Evolutionary conservation across 2,113 vertebrate genomes (phyloP).

Genomic region (Nibea albiflora): DNA sequence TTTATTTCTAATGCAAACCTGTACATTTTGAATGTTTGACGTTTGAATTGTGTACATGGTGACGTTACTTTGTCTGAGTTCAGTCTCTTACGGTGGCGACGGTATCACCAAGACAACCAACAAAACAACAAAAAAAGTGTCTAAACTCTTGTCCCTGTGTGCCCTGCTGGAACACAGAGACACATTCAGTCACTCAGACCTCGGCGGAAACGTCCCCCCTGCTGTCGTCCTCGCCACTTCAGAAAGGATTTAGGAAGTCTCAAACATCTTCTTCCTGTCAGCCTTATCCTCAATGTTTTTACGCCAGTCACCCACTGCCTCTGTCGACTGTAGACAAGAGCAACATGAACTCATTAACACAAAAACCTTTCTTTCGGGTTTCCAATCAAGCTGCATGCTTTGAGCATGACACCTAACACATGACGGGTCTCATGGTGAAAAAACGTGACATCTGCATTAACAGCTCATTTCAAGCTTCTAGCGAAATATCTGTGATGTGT

Average conservation of each 20-base stretch:
- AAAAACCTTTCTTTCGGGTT: too few relatives aligned
- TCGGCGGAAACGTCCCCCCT: neutral
- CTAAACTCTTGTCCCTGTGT: slow-evolving; percentile 22
- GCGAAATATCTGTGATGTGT: too few relatives aligned
- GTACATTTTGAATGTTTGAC: slow-evolving; percentile 44
- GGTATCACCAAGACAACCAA: slow-evolving; percentile 29
- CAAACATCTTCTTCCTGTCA: slow-evolving; percentile 99
- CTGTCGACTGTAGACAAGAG: slow-evolving; percentile 54
- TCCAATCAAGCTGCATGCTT: too few relatives aligned
- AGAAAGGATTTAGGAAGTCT: slow-evolving; percentile 81
- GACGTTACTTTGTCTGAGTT: slow-evolving; percentile 21
- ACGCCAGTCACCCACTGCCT: slow-evolving; percentile 93
- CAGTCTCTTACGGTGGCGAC: neutral
- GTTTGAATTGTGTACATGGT: neutral
- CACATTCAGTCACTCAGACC: slow-evolving; percentile 55
- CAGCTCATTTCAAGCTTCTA: too few relatives aligned
- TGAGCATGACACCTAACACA: too few relatives aligned
- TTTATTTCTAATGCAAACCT: slow-evolving; percentile 69
- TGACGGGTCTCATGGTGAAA: too few relatives aligned
- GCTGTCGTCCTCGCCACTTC: neutral
- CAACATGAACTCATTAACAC: neutral
- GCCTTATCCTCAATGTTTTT: slow-evolving; percentile 98
- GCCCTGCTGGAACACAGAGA: slow-evolving; percentile 17
- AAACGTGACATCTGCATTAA: too few relatives aligned
- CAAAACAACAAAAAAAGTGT: neutral